phyloP scores from a whole-genome alignment of 2,888 invertebrate genomes.

The Tenthredo distinguenda region DNA sequence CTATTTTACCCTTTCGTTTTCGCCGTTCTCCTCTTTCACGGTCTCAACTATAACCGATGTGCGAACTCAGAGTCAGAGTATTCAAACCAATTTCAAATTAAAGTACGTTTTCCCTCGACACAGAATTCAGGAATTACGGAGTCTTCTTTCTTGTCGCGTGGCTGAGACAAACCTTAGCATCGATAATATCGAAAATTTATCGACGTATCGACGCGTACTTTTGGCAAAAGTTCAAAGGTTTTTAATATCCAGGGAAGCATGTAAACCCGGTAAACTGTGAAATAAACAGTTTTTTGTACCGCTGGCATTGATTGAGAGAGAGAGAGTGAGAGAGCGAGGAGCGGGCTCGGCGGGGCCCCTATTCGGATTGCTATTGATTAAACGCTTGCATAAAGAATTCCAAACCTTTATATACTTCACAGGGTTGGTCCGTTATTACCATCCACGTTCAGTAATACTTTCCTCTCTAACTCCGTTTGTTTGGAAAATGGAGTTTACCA shows the following conservation, averaged over 20 bases:
- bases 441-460: neutral
- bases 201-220: neutral
- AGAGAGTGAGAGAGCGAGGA: neutral
- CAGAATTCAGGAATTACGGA: neutral
- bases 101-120: neutral
- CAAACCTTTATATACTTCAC: conserved; percentile 4
- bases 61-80: neutral
- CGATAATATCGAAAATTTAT: conserved; percentile 12
- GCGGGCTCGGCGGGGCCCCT: neutral
- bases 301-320: neutral
- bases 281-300: conserved; percentile 19
- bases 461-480: neutral
- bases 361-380: conserved; percentile 19
- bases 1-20: conserved; percentile 5
- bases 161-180: neutral
- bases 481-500: neutral
- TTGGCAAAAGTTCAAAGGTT: neutral
- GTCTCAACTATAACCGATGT: neutral
- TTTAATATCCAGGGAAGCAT: neutral
- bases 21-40: neutral
- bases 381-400: conserved; percentile 38
- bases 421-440: neutral
- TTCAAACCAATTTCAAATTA: neutral
- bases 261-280: neutral
- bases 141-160: neutral